These are phyloP conservation scores for Drosophila koepferae DNA, from an alignment of 2,888 invertebrate species.

Conservation along the genomic window DNA sequence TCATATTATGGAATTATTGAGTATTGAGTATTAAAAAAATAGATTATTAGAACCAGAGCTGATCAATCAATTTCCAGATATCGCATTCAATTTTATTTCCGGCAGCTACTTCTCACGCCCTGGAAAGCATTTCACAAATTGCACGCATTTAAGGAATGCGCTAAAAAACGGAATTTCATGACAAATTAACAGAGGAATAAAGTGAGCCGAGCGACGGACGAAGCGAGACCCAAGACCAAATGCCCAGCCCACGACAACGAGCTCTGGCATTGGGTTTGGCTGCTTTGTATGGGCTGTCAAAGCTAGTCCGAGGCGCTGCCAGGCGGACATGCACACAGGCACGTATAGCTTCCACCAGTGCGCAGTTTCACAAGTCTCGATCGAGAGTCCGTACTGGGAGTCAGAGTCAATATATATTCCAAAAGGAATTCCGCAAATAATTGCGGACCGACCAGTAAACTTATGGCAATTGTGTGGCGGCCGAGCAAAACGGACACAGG, in stretches of 20 bases:
- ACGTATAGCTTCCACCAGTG: slow-evolving; percentile 38
- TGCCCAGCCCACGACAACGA: slow-evolving; percentile 44
- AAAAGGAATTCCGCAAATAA: slow-evolving; percentile 82
- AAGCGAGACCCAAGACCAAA: slow-evolving; percentile 25
- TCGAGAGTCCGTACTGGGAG: slow-evolving; percentile 37
- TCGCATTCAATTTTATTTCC: background rate
- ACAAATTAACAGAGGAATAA: slow-evolving; percentile 73
- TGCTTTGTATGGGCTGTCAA: slow-evolving; percentile 78
- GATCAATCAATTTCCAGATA: background rate
- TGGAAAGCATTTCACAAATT: slow-evolving; percentile 22
- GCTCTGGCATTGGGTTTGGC: slow-evolving; percentile 56
- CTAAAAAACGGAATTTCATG: slow-evolving; percentile 64
- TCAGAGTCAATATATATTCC: slow-evolving; percentile 82
- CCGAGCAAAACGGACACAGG: slow-evolving; percentile 33
- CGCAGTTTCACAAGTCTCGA: slow-evolving; percentile 20
- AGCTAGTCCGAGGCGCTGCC: slow-evolving; percentile 56
- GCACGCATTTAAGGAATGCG: slow-evolving; percentile 62
- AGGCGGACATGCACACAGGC: slow-evolving; percentile 47
- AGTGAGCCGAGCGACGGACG: slow-evolving; percentile 12
- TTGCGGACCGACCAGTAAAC: slow-evolving; percentile 75
- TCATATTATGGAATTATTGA: too few species aligned
- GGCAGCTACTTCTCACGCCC: slow-evolving; percentile 19
- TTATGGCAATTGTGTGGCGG: slow-evolving; percentile 77
- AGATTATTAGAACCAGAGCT: background rate
- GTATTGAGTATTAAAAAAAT: background rate